Evolutionary conservation across 2,888 invertebrate genomes (phyloP).

Genomic region (Frankliniella fusca): DNA sequence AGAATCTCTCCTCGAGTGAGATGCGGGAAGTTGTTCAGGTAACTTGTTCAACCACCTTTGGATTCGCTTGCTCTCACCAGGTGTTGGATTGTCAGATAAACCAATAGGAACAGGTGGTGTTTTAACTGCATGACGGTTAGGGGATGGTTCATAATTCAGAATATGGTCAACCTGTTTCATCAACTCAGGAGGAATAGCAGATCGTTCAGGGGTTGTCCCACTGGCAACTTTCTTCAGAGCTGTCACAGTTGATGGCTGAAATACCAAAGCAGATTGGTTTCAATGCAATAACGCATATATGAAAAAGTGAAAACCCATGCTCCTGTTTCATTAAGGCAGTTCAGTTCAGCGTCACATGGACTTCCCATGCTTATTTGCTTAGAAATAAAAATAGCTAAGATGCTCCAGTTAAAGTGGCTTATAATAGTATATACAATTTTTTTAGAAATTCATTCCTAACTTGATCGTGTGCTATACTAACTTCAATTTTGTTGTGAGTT

Average conservation of each 20-base stretch:
- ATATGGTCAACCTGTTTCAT: background rate
- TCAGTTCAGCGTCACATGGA: too few species aligned
- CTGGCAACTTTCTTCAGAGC: background rate
- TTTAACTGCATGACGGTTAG: background rate
- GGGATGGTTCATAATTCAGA: background rate
- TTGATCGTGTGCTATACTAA: too few species aligned
- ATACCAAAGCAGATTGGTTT: background rate
- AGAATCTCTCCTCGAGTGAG: background rate
- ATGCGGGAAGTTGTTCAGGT: background rate
- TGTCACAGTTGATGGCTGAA: background rate
- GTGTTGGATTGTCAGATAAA: constrained; percentile 29
- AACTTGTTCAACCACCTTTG: constrained; percentile 27
- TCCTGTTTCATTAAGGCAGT: background rate
- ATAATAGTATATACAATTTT: too few species aligned
- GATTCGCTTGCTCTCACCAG: constrained; percentile 23
- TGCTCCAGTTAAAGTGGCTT: too few species aligned
- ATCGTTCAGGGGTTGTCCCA: background rate
- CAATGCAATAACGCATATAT: background rate
- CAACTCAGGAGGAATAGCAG: background rate
- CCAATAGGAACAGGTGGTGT: constrained; percentile 14
- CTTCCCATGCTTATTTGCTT: too few species aligned
- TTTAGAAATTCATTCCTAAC: too few species aligned
- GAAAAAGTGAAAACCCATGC: background rate
- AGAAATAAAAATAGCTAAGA: too few species aligned
- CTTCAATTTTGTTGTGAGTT: too few species aligned